These are phyloP conservation scores for Macaca mulatta DNA, from an alignment of 2,113 vertebrate genomes.

Conservation along the genomic window DNA sequence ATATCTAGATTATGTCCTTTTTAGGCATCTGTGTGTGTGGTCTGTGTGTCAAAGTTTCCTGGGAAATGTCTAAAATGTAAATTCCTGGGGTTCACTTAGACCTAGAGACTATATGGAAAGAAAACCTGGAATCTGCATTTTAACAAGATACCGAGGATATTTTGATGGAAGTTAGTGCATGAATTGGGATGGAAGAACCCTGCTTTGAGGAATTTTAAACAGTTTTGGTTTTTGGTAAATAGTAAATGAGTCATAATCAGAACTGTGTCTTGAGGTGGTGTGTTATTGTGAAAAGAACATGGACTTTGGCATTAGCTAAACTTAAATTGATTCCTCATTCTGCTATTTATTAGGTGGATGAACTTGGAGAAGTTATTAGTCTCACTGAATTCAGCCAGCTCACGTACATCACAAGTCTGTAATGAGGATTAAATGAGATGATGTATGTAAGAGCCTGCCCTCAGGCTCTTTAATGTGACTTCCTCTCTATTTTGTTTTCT, in stretches of 20 bases:
- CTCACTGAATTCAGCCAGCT: neutral
- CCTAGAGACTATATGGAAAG: neutral
- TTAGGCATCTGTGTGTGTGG: neutral
- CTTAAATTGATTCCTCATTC: neutral
- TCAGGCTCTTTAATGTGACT: neutral
- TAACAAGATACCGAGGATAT: neutral
- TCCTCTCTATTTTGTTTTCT: slow-evolving; percentile 2
- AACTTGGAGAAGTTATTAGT: neutral
- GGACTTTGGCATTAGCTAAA: neutral
- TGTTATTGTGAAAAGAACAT: neutral
- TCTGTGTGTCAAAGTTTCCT: neutral
- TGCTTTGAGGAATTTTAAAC: neutral
- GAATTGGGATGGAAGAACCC: neutral
- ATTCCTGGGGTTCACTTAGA: neutral
- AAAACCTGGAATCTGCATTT: neutral
- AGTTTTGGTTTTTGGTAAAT: neutral
- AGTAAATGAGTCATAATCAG: neutral
- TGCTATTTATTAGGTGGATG: neutral
- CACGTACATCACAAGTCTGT: neutral
- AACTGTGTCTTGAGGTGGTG: neutral
- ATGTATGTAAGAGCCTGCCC: neutral
- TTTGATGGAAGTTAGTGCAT: neutral
- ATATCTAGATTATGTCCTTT: neutral
- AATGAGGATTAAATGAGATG: neutral
- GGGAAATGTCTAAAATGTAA: neutral